Evolutionary conservation across 2,113 vertebrate species (phyloP), one percentile per base, ranked within the genome.

Genomic region (Thamnaconus septentrionalis): DNA sequence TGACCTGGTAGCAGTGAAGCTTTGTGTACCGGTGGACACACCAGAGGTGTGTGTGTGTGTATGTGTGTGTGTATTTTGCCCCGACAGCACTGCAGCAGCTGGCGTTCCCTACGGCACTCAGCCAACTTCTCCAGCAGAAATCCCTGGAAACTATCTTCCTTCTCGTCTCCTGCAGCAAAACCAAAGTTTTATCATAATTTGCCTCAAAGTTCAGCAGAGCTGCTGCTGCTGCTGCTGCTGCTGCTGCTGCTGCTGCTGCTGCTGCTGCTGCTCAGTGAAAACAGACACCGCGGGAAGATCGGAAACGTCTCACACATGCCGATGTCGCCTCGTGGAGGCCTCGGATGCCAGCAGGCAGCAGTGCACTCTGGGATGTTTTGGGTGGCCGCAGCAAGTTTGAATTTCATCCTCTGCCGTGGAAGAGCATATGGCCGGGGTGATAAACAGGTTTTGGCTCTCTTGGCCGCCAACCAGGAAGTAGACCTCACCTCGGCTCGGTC

Each of bases 381-480:
- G 18, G 18, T 31, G 18, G 18, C 18, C 18, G 18, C 18, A 31
- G 18, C 71, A 68, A 39, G 61, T 73, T 62, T 58, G 52, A 73
- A 59, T 71, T 66, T 61, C 66, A 31, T 31, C 18, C 18, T 31
- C 18, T 57, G 58, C 39, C 39, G 57, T 41, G 56, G 56, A 78
- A 83, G 3, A 39, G 31, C 66, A 79, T 42, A 31, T 31, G 18
- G 18, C 18, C 18, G 18, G 18, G 18, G 18, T 3, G 50, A 71
- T 60, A 69, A 79, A 64, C 66, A 73, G 6, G 66, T 9, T 54
- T 51, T 61, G 18, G 44, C 51, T 53, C 44, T 7, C 45, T 56
- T 76, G 63, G 73, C 60, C 41, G 53, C 31, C 4, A 5, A 64
- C 53, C 76, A 78, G 53, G 12, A 71, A 74, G 40, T 39, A 64